These are phyloP conservation scores for Clarias batrachus DNA, from an alignment of 2,113 vertebrate genomes.

Conservation along the genomic window DNA sequence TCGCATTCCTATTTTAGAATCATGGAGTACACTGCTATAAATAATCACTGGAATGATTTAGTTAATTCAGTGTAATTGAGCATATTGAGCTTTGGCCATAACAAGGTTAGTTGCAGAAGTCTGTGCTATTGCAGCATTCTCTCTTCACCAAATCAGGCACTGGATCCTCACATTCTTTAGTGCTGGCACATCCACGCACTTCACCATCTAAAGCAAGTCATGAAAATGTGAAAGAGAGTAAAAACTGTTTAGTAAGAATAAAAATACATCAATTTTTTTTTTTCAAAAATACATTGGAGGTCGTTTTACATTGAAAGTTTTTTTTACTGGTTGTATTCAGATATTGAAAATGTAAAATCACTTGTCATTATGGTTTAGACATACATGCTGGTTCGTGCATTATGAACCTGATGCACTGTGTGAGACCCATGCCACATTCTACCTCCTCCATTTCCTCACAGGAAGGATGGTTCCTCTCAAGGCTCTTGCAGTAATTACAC, in stretches of 20 bases:
- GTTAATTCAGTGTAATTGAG: neutral
- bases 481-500: slow-evolving; percentile 45
- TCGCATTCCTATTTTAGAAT: neutral
- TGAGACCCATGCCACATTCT: slow-evolving; percentile 22
- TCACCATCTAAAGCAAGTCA: slow-evolving; percentile 40
- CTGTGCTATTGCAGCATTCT: slow-evolving; percentile 34
- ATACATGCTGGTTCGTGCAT: slow-evolving; percentile 45
- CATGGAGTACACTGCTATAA: neutral
- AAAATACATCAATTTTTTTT: neutral
- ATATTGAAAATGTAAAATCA: neutral
- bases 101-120: slow-evolving; percentile 48
- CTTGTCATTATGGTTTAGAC: neutral
- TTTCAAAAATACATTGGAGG: neutral
- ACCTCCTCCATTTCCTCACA: neutral
- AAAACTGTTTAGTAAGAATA: neutral
- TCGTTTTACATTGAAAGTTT: neutral
- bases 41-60: neutral
- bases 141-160: slow-evolving; percentile 20
- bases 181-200: slow-evolving; percentile 44
- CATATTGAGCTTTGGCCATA: no score
- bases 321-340: neutral
- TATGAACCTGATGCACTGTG: slow-evolving; percentile 32
- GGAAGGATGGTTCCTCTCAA: neutral
- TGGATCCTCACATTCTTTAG: slow-evolving; percentile 3
- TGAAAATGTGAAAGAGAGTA: neutral